Evolutionary conservation across 1,140 invertebrate genomes (phyloP).

Genomic region (Solenopsis invicta): DNA sequence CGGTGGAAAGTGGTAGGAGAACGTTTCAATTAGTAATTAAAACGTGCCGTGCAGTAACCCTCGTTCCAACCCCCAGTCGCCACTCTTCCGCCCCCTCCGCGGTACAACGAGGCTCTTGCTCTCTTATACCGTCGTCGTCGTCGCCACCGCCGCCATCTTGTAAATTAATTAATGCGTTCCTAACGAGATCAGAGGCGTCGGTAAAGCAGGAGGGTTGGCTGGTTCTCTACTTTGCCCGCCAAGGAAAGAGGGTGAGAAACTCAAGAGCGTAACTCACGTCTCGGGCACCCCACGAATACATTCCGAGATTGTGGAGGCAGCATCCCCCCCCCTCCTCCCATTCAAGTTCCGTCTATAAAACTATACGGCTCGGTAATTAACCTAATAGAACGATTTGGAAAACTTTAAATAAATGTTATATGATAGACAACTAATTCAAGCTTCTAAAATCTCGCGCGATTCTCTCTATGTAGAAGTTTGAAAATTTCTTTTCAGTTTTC

Average conservation of each 20-base stretch:
- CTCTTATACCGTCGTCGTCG: slow-evolving; percentile 67
- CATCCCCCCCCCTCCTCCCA: neutral
- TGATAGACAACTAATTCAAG: neutral
- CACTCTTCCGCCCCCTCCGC: slow-evolving; percentile 40
- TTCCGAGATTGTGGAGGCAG: neutral
- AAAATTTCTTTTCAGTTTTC: neutral
- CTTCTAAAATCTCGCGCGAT: neutral
- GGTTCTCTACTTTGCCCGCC: slow-evolving; percentile 73
- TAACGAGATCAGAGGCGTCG: slow-evolving; percentile 86
- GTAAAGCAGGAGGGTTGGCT: slow-evolving; percentile 77
- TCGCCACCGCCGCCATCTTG: slow-evolving; percentile 81
- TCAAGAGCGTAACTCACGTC: slow-evolving; percentile 49
- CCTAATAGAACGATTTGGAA: neutral
- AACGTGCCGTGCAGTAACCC: slow-evolving; percentile 76
- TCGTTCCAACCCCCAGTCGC: slow-evolving; percentile 41
- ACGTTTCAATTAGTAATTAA: slow-evolving; percentile 85
- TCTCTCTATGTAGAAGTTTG: neutral
- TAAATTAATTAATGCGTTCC: slow-evolving; percentile 85
- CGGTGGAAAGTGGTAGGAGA: slow-evolving; percentile 65
- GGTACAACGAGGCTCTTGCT: slow-evolving; percentile 68
- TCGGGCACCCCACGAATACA: slow-evolving; percentile 15
- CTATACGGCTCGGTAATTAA: neutral
- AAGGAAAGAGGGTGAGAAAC: slow-evolving; percentile 67
- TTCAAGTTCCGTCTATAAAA: neutral
- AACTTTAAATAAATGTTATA: neutral